Conservation (phyloP, 2,797 vertebrate genomes). For the Heliangelus exortis region DNA sequence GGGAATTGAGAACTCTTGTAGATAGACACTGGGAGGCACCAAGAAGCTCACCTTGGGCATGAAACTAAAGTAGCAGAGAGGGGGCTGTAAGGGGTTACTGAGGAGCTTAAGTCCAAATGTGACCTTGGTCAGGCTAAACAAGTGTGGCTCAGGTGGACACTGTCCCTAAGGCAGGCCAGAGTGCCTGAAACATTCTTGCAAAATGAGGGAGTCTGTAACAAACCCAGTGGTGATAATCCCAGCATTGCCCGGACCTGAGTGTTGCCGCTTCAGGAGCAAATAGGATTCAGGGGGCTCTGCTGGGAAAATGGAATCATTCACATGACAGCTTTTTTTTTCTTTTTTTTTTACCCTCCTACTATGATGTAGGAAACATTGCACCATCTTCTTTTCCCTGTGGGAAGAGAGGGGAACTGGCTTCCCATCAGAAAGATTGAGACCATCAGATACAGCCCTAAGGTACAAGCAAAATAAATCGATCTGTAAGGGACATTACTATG, state of each 20-base stretch:
- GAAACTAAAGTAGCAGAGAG: neutral
- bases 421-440: neutral
- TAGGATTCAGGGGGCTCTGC: neutral
- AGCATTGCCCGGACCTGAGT: neutral
- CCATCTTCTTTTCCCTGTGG: neutral
- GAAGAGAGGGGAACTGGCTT: neutral
- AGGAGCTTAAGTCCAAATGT: neutral
- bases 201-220: slow-evolving; percentile 20
- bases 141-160: neutral
- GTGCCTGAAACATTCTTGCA: slow-evolving; percentile 38
- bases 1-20: neutral
- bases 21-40: neutral
- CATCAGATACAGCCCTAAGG: neutral
- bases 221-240: neutral
- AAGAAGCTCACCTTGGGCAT: neutral
- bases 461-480: neutral
- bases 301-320: neutral
- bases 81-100: neutral
- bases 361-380: slow-evolving; percentile 11
- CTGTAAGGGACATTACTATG: neutral
- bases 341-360: neutral
- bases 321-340: neutral
- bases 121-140: neutral
- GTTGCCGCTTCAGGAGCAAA: neutral
- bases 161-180: neutral